Percentiles rank a stretch among this genome's conserved stretches.
Conservation (phyloP, 2,888 invertebrate genomes). For the Amphipyra tragopoginis region DNA sequence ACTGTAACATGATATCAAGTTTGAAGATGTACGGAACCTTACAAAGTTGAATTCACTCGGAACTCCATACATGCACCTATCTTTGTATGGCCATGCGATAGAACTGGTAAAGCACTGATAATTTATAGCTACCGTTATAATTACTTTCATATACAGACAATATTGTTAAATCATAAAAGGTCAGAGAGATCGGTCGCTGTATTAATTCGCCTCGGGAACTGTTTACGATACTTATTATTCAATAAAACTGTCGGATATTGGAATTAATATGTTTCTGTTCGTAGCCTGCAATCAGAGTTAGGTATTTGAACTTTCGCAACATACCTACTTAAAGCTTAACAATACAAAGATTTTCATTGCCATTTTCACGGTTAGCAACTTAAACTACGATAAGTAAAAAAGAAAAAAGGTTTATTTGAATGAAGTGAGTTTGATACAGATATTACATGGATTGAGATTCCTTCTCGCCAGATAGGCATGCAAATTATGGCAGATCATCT, state of each 20-base stretch:
- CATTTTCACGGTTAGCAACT: constrained; percentile 19
- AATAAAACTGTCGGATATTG: constrained; percentile 76
- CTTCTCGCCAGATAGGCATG: constrained; percentile 42
- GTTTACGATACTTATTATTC: constrained; percentile 79
- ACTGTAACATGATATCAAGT: constrained; percentile 57
- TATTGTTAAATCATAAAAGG: constrained; percentile 77
- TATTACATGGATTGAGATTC: constrained; percentile 26
- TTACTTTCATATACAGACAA: constrained; percentile 78
- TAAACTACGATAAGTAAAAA: too few relatives aligned
- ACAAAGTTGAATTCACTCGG: constrained; percentile 36
- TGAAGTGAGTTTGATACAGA: constrained; percentile 54
- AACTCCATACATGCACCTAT: constrained; percentile 49
- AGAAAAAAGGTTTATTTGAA: constrained; percentile 29
- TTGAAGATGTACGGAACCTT: constrained; percentile 46
- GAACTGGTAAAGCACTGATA: constrained; percentile 60
- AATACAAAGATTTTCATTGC: constrained; percentile 11
- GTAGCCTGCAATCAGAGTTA: constrained; percentile 14
- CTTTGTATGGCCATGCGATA: constrained; percentile 52
- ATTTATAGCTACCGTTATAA: constrained; percentile 74
- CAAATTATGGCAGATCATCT: constrained; percentile 44
- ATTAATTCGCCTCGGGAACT: constrained; percentile 72
- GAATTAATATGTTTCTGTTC: constrained; percentile 59
- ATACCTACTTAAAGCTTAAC: constrained; percentile 3
- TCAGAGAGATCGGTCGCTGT: constrained; percentile 69
- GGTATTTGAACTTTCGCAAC: not conserved